A percentile compares a stretch with the other conserved stretches of the same genome.
Evolutionary conservation across 1,140 invertebrate genomes (phyloP).

Genomic region (Caenorhabditis latens): DNA sequence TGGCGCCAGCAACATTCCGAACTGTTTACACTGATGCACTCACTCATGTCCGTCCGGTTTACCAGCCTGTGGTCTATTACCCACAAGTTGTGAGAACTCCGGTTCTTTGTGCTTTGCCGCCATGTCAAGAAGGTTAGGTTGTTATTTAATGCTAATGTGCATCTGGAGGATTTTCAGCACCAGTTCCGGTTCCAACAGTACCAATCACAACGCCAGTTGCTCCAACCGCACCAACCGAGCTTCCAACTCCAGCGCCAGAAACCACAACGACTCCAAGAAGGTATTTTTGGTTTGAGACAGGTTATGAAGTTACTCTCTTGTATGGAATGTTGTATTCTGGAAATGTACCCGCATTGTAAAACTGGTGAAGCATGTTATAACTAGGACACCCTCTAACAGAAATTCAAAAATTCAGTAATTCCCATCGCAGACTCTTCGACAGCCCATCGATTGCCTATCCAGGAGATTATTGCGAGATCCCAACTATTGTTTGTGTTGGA

Average conservation of each 20-base stretch:
- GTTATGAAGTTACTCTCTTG: neutral
- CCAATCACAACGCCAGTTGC: constrained; percentile 14
- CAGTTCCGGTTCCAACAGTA: constrained; percentile 22
- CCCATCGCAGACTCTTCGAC: constrained; percentile 50
- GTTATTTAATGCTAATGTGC: too few species aligned
- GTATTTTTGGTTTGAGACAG: constrained; percentile 44
- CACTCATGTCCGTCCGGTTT: constrained; percentile 28
- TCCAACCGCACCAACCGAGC: constrained; percentile 16
- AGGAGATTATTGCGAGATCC: constrained; percentile 49
- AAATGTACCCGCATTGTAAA: constrained; percentile 39
- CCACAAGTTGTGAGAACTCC: constrained; percentile 49
- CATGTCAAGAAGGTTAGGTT: constrained; percentile 15
- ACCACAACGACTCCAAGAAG: constrained; percentile 21
- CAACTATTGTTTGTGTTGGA: constrained; percentile 54
- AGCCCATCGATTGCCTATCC: constrained; percentile 41
- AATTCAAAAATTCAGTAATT: constrained; percentile 29
- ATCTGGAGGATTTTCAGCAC: neutral
- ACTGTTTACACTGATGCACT: constrained; percentile 50
- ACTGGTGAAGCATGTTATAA: constrained; percentile 46
- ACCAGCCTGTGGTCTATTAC: constrained; percentile 48
- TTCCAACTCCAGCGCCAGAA: constrained; percentile 39
- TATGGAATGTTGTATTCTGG: constrained; percentile 5
- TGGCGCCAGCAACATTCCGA: constrained; percentile 53
- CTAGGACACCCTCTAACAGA: constrained; percentile 22
- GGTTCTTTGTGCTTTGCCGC: constrained; percentile 25